A percentile compares a stretch with the other conserved stretches of the same genome.
phyloP scores from a whole-genome alignment of 2,113 vertebrate genomes.

The Marmota monax region DNA sequence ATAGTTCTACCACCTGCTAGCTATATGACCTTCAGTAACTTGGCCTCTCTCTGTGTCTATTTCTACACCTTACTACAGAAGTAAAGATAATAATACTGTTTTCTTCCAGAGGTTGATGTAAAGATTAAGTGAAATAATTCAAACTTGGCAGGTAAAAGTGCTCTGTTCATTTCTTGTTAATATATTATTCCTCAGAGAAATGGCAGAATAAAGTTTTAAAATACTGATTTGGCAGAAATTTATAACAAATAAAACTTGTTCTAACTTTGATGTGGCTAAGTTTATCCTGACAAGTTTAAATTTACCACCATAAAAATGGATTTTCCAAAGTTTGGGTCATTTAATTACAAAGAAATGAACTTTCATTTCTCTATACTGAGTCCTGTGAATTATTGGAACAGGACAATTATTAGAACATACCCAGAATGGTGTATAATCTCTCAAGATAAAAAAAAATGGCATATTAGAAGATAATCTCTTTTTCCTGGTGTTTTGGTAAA shows the following conservation, averaged over 20 bases:
- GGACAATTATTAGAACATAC: too few relatives aligned
- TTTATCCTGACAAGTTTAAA: not conserved
- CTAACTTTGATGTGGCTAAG: not conserved
- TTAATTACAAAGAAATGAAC: not conserved
- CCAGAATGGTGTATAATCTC: not conserved
- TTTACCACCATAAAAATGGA: not conserved
- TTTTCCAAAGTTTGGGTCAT: not conserved
- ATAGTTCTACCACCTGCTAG: not conserved
- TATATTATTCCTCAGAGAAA: not conserved
- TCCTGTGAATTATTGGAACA: not conserved
- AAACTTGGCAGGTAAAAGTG: not conserved
- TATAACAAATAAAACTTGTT: not conserved
- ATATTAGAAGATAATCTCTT: not conserved
- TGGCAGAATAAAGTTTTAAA: not conserved
- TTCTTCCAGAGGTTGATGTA: not conserved
- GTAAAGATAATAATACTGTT: not conserved
- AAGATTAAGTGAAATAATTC: constrained; percentile 19
- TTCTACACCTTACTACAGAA: not conserved
- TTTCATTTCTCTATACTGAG: not conserved
- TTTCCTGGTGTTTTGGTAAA: not conserved
- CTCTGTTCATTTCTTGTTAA: not conserved
- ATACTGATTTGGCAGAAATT: not conserved
- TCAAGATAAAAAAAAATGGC: not conserved
- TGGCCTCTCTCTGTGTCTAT: not conserved
- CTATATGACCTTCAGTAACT: not conserved